Conservation (phyloP, 2,113 vertebrate genomes). For the Chloropsis hardwickii region DNA sequence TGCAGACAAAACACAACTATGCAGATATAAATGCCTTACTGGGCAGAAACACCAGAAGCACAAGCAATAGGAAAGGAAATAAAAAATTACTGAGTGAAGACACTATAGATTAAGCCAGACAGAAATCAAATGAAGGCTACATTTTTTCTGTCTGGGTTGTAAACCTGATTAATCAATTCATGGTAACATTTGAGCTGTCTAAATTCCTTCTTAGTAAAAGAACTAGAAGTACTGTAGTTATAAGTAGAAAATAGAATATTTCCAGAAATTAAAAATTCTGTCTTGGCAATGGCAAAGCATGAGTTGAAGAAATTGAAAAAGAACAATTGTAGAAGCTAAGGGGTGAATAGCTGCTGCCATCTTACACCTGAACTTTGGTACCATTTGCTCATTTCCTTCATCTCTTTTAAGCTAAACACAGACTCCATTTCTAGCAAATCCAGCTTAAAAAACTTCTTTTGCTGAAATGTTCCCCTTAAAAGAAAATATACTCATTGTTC, state of each 20-base stretch:
- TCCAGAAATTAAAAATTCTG: not conserved
- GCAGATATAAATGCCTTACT: not conserved
- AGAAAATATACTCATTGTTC: not conserved
- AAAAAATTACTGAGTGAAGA: not conserved
- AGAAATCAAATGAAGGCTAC: not conserved
- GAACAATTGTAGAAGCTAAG: not conserved
- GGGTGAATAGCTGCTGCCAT: accelerated
- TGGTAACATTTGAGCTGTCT: not conserved
- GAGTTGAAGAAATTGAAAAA: not conserved
- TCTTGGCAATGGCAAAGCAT: not conserved
- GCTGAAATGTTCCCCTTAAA: not conserved
- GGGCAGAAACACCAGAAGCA: not conserved
- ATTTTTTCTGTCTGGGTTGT: not conserved
- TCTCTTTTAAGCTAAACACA: not conserved
- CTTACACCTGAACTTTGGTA: not conserved
- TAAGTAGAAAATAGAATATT: not conserved
- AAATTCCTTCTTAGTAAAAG: not conserved
- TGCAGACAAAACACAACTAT: not conserved
- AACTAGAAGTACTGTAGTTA: not conserved
- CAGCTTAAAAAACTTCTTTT: not conserved
- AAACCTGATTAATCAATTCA: not conserved
- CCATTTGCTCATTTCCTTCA: not conserved
- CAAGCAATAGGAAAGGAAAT: not conserved
- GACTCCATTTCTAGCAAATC: not conserved
- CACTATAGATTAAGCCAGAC: not conserved